These are phyloP conservation scores for Alca torda DNA, from an alignment of 2,797 vertebrate genomes.

Conservation along the genomic window DNA sequence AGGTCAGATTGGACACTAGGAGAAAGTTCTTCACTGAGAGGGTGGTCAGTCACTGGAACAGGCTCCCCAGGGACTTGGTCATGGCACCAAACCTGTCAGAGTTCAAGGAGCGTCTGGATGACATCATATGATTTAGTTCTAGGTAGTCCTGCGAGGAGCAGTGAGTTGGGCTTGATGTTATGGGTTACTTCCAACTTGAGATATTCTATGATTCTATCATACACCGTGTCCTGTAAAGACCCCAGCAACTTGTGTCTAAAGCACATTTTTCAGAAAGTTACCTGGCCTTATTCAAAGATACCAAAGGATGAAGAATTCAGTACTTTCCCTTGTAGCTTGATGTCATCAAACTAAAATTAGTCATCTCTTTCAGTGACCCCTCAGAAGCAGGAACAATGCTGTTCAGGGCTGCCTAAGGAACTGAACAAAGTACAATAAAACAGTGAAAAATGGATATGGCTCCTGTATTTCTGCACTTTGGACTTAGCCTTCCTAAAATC, in stretches of 20 bases:
- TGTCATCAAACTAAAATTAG: neutral
- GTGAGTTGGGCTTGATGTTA: neutral
- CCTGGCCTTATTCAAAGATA: neutral
- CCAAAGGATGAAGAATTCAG: neutral
- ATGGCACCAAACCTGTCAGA: neutral
- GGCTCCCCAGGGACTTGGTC: rapidly evolving
- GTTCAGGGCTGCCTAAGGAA: neutral
- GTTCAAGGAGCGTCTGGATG: neutral
- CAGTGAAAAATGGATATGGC: neutral
- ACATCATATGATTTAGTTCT: neutral
- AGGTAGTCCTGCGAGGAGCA: neutral
- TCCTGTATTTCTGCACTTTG: neutral
- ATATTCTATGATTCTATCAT: neutral
- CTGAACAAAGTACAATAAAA: neutral
- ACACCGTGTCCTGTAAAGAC: neutral
- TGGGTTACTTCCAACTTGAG: neutral
- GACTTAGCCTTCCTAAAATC: neutral
- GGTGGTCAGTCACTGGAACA: neutral
- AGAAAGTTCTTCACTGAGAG: neutral
- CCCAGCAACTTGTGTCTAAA: neutral
- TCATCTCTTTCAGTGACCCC: neutral
- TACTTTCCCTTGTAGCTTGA: neutral
- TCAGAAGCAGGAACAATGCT: neutral
- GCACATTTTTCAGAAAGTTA: neutral
- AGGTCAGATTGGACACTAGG: neutral